Percentiles rank a stretch among this genome's conserved stretches.
These are phyloP conservation scores for Recurvirostra avosetta DNA, from an alignment of 2,113 vertebrate species.

Conservation along the genomic window DNA sequence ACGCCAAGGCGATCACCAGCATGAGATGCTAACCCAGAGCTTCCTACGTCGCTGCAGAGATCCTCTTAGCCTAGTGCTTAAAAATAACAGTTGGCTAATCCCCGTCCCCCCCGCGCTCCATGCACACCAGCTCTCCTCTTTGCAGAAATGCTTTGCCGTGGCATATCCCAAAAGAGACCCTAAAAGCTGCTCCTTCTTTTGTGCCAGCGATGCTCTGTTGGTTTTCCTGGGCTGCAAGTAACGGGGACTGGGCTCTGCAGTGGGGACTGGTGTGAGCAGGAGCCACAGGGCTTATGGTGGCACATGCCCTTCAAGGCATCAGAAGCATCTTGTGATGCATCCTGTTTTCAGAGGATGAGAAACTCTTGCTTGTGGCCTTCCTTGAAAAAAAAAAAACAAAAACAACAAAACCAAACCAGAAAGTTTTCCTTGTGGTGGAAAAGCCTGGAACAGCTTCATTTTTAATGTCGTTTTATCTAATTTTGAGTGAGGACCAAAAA, in stretches of 20 bases:
- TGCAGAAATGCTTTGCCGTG: not conserved
- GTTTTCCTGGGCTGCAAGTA: not conserved
- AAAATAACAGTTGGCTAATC: slow-evolving; percentile 60
- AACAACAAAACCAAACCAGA: not conserved
- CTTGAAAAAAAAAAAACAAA: not conserved
- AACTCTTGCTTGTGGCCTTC: not conserved
- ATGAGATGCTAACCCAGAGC: not conserved
- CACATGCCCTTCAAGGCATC: not conserved
- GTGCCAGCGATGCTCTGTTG: not conserved
- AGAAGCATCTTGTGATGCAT: not conserved
- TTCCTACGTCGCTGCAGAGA: not conserved
- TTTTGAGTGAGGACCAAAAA: not conserved
- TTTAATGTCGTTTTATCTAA: not conserved
- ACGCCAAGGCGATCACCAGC: not conserved
- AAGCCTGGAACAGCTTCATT: slow-evolving; percentile 12
- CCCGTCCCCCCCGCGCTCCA: fast-evolving
- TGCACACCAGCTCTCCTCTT: not conserved
- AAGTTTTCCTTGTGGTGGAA: not conserved
- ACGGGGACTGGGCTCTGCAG: not conserved
- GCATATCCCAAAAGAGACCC: not conserved
- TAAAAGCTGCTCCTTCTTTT: not conserved
- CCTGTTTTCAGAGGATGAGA: not conserved
- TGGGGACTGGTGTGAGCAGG: not conserved
- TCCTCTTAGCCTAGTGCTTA: slow-evolving; percentile 54
- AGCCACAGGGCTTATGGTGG: not conserved